Evolutionary conservation across 1,140 invertebrate species (phyloP).

Genomic region (Campoletis sonorensis): DNA sequence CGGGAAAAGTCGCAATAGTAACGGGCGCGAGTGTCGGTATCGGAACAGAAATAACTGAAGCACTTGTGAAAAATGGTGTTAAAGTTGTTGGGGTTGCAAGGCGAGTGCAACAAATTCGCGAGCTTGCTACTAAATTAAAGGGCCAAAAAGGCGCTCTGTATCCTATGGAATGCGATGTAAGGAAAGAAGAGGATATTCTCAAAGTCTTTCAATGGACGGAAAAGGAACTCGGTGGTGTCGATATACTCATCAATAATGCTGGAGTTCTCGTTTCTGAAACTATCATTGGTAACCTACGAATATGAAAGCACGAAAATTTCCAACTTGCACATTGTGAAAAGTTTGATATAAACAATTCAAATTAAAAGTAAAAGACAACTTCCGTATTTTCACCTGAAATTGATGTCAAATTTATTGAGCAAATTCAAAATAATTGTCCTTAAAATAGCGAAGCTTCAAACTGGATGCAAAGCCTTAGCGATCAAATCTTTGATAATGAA

Average conservation of each 20-base stretch:
- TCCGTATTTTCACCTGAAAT: too few relatives aligned
- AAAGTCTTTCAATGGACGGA: constrained; percentile 78
- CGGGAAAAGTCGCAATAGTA: not conserved
- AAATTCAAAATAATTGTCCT: too few relatives aligned
- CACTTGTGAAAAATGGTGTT: not conserved
- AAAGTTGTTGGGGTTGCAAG: not conserved
- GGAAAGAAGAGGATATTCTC: constrained; percentile 43
- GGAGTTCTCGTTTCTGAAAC: constrained; percentile 60
- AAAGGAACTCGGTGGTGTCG: constrained; percentile 77
- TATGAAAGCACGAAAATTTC: too few relatives aligned
- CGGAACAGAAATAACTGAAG: not conserved
- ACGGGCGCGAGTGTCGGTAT: not conserved
- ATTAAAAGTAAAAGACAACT: too few relatives aligned
- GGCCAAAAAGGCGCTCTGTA: constrained; percentile 48
- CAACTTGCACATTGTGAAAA: too few relatives aligned
- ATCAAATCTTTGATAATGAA: too few relatives aligned
- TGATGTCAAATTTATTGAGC: too few relatives aligned
- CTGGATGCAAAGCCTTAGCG: too few relatives aligned
- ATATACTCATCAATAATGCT: constrained; percentile 72
- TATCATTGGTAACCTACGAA: not conserved
- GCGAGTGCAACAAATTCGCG: not conserved
- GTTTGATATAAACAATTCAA: too few relatives aligned
- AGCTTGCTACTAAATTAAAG: not conserved
- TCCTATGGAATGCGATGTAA: constrained; percentile 77
- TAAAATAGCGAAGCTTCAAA: too few relatives aligned